A percentile compares a stretch with the other conserved stretches of the same genome.
These are phyloP conservation scores for Corbicula japonica DNA, from an alignment of 2,888 invertebrate species.

Conservation along the genomic window DNA sequence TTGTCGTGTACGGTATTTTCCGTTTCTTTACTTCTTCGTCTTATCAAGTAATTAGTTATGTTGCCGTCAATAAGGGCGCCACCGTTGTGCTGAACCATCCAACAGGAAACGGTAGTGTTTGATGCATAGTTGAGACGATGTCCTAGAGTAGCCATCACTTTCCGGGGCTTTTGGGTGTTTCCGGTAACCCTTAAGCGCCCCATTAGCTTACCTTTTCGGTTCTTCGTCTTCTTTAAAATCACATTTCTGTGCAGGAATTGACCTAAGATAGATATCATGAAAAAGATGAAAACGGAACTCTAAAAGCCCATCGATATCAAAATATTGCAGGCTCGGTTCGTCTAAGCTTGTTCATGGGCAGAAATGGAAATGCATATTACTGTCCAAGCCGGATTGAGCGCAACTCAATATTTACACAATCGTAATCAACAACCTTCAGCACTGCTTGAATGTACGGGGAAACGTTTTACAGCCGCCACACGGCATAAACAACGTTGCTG, in stretches of 20 bases:
- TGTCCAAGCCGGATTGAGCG: too few relatives aligned
- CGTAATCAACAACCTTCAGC: too few relatives aligned
- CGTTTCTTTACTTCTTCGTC: conserved; percentile 13
- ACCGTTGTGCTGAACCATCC: conserved; percentile 78
- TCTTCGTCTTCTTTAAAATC: conserved; percentile 68
- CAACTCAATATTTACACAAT: too few relatives aligned
- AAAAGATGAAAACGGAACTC: too few relatives aligned
- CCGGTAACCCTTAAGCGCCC: conserved; percentile 69
- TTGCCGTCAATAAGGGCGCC: conserved; percentile 74
- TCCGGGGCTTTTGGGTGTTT: conserved; percentile 63
- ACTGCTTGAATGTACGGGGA: too few relatives aligned
- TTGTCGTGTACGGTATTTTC: too few relatives aligned
- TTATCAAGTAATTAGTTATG: conserved; percentile 75
- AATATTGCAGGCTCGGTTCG: too few relatives aligned
- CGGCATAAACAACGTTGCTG: too few relatives aligned
- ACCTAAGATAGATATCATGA: conserved; percentile 61
- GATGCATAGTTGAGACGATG: conserved; percentile 75
- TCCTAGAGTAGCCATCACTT: conserved; percentile 74
- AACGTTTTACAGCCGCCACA: too few relatives aligned
- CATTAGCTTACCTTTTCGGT: conserved; percentile 64
- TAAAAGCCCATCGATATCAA: too few relatives aligned
- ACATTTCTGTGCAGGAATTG: conserved; percentile 72
- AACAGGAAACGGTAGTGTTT: conserved; percentile 74
- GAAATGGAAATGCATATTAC: too few relatives aligned
- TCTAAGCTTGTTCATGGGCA: too few relatives aligned